Evolutionary conservation across 1,140 invertebrate species (phyloP), one percentile per base, ranked within the genome.

Genomic region (Megalonaias nervosa): DNA sequence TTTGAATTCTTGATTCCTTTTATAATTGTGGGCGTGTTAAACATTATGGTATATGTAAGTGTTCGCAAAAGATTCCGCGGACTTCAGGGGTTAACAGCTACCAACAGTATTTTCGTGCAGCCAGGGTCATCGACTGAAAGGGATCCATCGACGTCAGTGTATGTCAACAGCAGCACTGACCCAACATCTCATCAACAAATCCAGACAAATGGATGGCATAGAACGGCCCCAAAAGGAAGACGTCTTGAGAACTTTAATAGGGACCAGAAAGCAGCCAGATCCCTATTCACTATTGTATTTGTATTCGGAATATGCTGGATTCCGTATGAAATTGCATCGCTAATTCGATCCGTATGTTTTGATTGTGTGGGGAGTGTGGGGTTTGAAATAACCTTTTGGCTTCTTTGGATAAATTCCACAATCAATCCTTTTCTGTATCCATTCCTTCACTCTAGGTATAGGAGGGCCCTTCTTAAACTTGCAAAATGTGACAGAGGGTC

Each of bases 391-490:
- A 64, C 67, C 23, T 80, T 78, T 66, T 84, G 82, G 82, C 57
- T 84, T 59, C 59, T 84, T 19, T 84, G 80, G 80, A 14, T 73
- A 14, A 84, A 84, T 60, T 84, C 82, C 0, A 78, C 80, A 15
- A 67, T 84, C 11, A 84, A 84, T 67, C 82, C 82, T 13, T 64
- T 84, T 14, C 74, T 84, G 1, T 84, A 84, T 71, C 80, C 82
- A 9, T 59, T 84, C 15, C 60, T 83, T 17, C 82, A 83, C 26
- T 55, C 68, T 26, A 67, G 82, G 21, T 81, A 81, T 64, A 74
- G 82, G 64, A 64, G 67, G 17, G 81, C 77, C 1, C 73, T 79
- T 48, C 38, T 67, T 19, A 77, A 77, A 56, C 70, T 77, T 67
- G 0, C 38, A 9, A 48, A 48, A 48, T 48, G 38, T 48, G 6